These are phyloP conservation scores for Trogon surrucura DNA, from an alignment of 2,113 vertebrate species.

Conservation along the genomic window DNA sequence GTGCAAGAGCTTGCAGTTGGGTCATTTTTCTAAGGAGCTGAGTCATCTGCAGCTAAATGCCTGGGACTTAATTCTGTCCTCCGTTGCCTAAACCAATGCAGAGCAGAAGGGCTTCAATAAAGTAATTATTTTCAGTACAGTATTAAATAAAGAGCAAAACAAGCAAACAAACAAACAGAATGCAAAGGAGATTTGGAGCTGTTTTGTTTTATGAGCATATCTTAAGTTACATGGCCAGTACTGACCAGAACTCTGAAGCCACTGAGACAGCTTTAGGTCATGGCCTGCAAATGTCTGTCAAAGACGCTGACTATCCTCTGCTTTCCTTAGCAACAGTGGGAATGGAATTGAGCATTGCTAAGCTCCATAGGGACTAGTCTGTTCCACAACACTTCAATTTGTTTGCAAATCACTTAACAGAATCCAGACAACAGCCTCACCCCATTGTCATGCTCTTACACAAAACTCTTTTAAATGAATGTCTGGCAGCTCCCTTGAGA, in stretches of 20 bases:
- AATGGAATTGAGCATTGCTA: neutral
- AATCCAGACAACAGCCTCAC: constrained; percentile 29
- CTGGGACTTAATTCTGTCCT: neutral
- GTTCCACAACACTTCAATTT: constrained; percentile 24
- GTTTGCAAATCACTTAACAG: constrained; percentile 12
- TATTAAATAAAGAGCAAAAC: neutral
- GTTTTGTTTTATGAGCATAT: neutral
- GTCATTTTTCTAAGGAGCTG: neutral
- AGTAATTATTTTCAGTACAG: neutral
- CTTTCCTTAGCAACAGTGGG: neutral
- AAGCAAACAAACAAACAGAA: neutral
- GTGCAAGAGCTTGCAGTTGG: neutral
- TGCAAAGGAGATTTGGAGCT: neutral
- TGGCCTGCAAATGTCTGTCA: neutral
- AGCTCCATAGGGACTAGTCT: neutral
- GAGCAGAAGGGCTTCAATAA: neutral
- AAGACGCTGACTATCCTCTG: neutral
- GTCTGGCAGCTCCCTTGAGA: constrained; percentile 10
- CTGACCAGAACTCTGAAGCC: neutral
- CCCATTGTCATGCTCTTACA: neutral
- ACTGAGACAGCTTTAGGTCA: neutral
- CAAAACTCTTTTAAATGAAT: neutral
- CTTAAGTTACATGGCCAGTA: neutral
- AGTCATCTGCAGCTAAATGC: neutral
- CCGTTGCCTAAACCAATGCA: neutral